A percentile compares a stretch with the other conserved stretches of the same genome.
Evolutionary conservation across 2,113 vertebrate species (phyloP).

Genomic region (Rhynchomys soricoides): DNA sequence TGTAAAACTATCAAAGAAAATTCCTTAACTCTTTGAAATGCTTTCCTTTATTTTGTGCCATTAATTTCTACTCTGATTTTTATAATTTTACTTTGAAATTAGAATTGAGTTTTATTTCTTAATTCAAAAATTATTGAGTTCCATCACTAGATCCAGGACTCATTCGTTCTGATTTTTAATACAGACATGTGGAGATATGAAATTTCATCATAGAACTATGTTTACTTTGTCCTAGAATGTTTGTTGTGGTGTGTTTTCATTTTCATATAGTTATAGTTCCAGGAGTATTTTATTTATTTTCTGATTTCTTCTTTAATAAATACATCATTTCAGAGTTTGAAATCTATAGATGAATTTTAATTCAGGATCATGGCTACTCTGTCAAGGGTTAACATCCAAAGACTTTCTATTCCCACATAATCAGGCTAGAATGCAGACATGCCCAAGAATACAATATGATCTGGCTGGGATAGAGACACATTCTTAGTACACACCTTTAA

Average conservation of each 20-base stretch:
- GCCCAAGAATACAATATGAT: too few species aligned
- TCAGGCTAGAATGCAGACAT: too few species aligned
- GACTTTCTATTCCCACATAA: too few species aligned
- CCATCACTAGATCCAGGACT: neutral
- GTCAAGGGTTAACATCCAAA: too few species aligned
- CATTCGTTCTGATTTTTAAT: neutral
- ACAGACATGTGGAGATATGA: neutral
- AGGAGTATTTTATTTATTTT: neutral
- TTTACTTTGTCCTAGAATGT: neutral
- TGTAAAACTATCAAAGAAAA: too few species aligned
- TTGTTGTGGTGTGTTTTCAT: neutral
- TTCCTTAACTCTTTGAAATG: neutral
- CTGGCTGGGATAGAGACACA: too few species aligned
- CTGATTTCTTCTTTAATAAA: neutral
- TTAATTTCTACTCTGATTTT: neutral
- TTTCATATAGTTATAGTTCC: neutral
- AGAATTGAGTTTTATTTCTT: neutral
- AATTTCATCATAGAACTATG: neutral
- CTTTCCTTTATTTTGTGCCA: neutral
- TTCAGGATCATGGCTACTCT: too few species aligned
- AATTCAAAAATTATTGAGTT: neutral
- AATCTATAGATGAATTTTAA: too few species aligned
- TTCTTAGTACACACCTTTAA: too few species aligned
- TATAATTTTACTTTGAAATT: too few species aligned
- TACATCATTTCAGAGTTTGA: neutral